These are phyloP conservation scores for Cygnus olor DNA, from an alignment of 2,797 vertebrate species.

Conservation along the genomic window DNA sequence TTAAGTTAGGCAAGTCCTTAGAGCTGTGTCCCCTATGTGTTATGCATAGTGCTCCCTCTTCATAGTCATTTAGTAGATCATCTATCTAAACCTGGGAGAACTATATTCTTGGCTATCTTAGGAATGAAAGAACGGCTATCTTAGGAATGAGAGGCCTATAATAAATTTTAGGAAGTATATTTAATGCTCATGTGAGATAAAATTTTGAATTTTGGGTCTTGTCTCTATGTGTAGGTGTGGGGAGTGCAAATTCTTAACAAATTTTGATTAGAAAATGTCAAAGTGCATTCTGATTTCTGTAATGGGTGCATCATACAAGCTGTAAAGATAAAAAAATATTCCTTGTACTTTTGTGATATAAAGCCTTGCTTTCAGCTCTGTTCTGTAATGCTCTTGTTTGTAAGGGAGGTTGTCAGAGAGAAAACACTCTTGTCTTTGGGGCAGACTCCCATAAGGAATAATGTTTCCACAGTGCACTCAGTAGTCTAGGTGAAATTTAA, in stretches of 20 bases:
- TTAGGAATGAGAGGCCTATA: not conserved
- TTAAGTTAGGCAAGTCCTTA: not conserved
- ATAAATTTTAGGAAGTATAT: not conserved
- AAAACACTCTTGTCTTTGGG: not conserved
- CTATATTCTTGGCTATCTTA: conserved; percentile 47
- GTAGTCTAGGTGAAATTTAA: not conserved
- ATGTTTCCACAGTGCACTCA: not conserved
- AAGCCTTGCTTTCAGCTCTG: not conserved
- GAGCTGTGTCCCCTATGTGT: not conserved
- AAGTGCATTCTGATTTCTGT: not conserved
- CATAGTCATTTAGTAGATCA: conserved; percentile 25
- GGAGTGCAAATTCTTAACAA: not conserved
- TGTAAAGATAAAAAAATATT: not conserved
- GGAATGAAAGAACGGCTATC: conserved; percentile 14
- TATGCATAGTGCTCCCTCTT: not conserved
- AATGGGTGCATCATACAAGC: not conserved
- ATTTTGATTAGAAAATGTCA: not conserved
- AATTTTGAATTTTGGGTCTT: not conserved
- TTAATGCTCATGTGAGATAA: not conserved
- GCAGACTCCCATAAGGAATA: not conserved
- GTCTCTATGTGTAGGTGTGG: not conserved
- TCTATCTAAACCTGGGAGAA: conserved; percentile 46
- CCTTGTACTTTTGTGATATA: not conserved
- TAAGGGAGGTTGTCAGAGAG: not conserved
- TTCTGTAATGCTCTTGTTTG: not conserved